Conservation (phyloP, 2,113 vertebrate genomes). For the Myotis lucifugus region DNA sequence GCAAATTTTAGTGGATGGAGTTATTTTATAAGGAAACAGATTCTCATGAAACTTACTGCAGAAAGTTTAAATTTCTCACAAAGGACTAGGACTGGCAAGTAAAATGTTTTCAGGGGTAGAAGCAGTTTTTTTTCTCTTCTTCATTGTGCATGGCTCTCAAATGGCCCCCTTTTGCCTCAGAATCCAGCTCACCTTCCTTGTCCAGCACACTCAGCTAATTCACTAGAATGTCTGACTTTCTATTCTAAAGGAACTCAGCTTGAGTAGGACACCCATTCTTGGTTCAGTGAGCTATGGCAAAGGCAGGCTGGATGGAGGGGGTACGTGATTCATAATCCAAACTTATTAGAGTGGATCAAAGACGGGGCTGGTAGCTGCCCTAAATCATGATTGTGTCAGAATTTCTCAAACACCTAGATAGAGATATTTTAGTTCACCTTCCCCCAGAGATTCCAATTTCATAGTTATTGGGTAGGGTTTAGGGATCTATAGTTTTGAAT, state of each 20-base stretch:
- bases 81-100: background rate
- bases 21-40: background rate
- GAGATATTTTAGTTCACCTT: background rate
- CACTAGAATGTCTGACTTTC: background rate
- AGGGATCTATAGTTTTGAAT: background rate
- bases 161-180: background rate
- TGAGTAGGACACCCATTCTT: background rate
- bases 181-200: background rate
- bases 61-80: background rate
- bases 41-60: background rate
- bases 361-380: background rate
- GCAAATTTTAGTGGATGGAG: slow-evolving; percentile 13
- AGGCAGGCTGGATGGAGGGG: background rate
- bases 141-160: background rate
- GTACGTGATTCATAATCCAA: background rate
- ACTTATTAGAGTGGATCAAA: background rate
- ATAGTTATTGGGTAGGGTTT: background rate
- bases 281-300: background rate
- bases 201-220: background rate
- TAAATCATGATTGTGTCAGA: background rate
- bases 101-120: background rate
- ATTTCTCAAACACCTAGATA: background rate
- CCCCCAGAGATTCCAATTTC: background rate
- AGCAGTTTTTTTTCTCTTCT: background rate
- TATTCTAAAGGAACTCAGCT: background rate